A percentile compares a stretch with the other conserved stretches of the same genome.
Evolutionary conservation across 2,113 vertebrate species (phyloP).

Genomic region (Dolichotis patagonum): DNA sequence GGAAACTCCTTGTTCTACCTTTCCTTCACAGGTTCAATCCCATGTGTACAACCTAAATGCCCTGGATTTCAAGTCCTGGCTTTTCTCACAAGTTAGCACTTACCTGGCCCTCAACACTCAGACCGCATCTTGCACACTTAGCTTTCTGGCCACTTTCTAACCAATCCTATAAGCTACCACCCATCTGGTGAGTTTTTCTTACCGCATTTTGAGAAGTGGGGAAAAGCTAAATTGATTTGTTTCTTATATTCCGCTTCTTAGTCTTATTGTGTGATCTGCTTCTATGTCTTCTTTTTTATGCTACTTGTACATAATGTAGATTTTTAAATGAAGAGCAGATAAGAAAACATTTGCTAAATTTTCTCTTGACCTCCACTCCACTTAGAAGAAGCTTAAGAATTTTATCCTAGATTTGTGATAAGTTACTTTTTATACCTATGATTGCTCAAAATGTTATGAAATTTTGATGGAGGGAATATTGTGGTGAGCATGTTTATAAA

Average conservation of each 20-base stretch:
- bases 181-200: conserved; percentile 17
- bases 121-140: background rate
- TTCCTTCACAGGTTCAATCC: background rate
- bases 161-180: background rate
- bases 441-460: conserved; percentile 62
- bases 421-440: background rate
- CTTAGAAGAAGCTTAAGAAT: conserved; percentile 30
- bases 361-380: conserved; percentile 39
- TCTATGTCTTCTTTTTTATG: background rate
- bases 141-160: background rate
- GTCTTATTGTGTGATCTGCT: background rate
- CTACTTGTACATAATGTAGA: background rate
- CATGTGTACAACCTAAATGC: background rate
- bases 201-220: background rate
- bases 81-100: background rate
- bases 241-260: background rate
- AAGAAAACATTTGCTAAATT: conserved; percentile 26
- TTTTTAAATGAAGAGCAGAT: background rate
- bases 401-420: conserved; percentile 34
- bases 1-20: background rate
- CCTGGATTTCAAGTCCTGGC: conserved; percentile 48
- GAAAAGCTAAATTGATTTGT: background rate
- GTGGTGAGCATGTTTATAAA: conserved; percentile 79
- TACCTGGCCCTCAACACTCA: background rate
- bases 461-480: conserved; percentile 75